Conservation (phyloP, 1,140 invertebrate genomes). For the Drusus annulatus region DNA sequence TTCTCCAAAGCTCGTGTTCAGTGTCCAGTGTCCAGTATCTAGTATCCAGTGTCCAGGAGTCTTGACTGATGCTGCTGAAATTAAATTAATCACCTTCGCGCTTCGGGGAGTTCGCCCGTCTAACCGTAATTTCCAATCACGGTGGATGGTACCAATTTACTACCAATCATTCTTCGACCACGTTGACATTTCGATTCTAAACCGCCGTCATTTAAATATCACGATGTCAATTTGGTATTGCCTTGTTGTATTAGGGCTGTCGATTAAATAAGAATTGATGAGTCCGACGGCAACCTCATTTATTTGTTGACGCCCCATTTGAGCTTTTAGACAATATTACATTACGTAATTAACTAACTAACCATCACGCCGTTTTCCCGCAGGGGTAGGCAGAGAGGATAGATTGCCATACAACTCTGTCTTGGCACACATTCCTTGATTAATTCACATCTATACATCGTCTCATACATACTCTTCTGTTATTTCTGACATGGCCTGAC, state of each 20-base stretch:
- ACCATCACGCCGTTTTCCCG: too few species aligned
- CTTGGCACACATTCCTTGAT: too few species aligned
- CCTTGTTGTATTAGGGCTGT: conserved; percentile 3
- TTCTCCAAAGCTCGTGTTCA: neutral
- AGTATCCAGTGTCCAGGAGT: neutral
- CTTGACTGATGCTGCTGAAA: conserved; percentile 5
- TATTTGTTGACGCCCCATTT: too few species aligned
- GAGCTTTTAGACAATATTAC: too few species aligned
- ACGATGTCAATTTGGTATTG: conserved; percentile 38
- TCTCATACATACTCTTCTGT: too few species aligned
- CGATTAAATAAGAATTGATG: neutral
- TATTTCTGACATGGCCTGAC: too few species aligned
- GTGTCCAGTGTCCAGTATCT: too few species aligned
- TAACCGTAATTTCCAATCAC: neutral
- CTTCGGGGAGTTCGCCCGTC: neutral
- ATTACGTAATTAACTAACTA: too few species aligned
- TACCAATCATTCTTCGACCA: conserved; percentile 24
- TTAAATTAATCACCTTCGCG: conserved; percentile 30
- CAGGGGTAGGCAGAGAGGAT: too few species aligned
- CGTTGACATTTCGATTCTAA: conserved; percentile 31
- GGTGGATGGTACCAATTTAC: conserved; percentile 24
- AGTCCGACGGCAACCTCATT: too few species aligned
- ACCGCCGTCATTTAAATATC: conserved; percentile 26
- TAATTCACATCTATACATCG: too few species aligned
- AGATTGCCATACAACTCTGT: too few species aligned